phyloP scores from a whole-genome alignment of 1,140 invertebrate species.

The Melitaea cinxia region DNA sequence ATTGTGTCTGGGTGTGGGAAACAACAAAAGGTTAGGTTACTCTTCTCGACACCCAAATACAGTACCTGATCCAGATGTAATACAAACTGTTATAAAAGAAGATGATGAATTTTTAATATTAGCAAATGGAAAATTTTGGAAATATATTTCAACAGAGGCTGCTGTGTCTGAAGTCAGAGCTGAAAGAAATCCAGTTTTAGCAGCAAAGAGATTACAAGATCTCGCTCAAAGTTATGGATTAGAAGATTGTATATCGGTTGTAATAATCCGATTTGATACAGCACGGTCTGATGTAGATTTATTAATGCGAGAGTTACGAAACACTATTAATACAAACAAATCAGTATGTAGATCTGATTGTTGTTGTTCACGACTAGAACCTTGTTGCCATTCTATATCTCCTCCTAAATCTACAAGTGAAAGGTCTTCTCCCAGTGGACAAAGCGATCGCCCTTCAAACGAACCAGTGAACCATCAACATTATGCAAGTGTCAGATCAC shows the following conservation, averaged over 20 bases:
- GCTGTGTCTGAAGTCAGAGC: slow-evolving; percentile 88
- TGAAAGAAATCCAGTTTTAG: slow-evolving; percentile 88
- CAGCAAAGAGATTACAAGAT: slow-evolving; percentile 91
- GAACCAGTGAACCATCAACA: slow-evolving; percentile 68
- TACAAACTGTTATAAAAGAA: slow-evolving; percentile 89
- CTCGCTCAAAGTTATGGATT: slow-evolving; percentile 91
- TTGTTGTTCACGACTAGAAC: slow-evolving; percentile 84
- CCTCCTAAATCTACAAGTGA: slow-evolving; percentile 82
- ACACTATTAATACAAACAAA: slow-evolving; percentile 83
- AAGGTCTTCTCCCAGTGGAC: slow-evolving; percentile 91
- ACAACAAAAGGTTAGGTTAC: slow-evolving; percentile 84
- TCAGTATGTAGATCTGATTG: slow-evolving; percentile 83
- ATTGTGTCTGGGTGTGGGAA: slow-evolving; percentile 81
- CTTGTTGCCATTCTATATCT: slow-evolving; percentile 83
- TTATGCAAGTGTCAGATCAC: slow-evolving; percentile 71
- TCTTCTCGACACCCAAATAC: slow-evolving; percentile 85
- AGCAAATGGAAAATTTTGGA: slow-evolving; percentile 90
- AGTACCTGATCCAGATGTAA: slow-evolving; percentile 88
- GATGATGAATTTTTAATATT: slow-evolving; percentile 91
- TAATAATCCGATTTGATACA: slow-evolving; percentile 87
- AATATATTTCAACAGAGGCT: slow-evolving; percentile 87
- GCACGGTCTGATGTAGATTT: slow-evolving; percentile 86
- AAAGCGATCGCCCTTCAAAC: slow-evolving; percentile 86
- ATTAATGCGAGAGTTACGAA: slow-evolving; percentile 88
- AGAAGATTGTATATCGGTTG: slow-evolving; percentile 90